Evolutionary conservation across 2,797 vertebrate species (phyloP), one percentile per base, ranked within the genome.

Genomic region (Emydoidea blandingii): DNA sequence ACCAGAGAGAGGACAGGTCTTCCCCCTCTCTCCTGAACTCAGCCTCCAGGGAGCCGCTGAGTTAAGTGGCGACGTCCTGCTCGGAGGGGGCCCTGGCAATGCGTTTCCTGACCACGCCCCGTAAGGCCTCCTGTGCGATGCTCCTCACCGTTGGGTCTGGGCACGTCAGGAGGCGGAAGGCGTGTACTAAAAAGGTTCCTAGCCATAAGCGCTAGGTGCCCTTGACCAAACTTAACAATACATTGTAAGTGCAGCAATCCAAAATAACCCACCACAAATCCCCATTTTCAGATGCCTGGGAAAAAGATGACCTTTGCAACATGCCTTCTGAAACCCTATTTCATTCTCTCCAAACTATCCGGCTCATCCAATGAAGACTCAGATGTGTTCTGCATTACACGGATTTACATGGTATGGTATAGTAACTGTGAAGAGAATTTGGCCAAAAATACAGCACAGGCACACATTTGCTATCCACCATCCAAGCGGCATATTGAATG

Each of bases 231-330:
- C 15, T 84, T 19, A 56, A 50, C 50, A 50, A 15, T 12, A 57
- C 21, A 53, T 31, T 1, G 0, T 21, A 83, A 52, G 19, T 56
- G 7, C 23, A 72, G 21, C 5, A 81, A 1, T 84, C 89, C 80
- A 72, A 44, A 94, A 19, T 56, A 37, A 12, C 9, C 49, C 8
- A 81, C 47, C 76, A 47, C 53, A 47, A 34, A 78, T 57, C n/a
- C 27, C n/a, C 31, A 29, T 72, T 74, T 86, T 90, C 50, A 68
- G 83, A 37, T 88, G 14, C 41, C 93, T 68, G 57, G 37, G 31
- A 54, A 57, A 81, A 90, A 90, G 25, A 41, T 81, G 74, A 82
- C 6, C 79, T 5, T 79, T 57, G 11, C 68, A n/a, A 59, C 3
- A 3, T 7, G 53, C 5, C 5, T 31, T 79, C 50, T 50, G 76